phyloP scores from a whole-genome alignment of 2,888 invertebrate genomes.

The Campopleginae sp. region DNA sequence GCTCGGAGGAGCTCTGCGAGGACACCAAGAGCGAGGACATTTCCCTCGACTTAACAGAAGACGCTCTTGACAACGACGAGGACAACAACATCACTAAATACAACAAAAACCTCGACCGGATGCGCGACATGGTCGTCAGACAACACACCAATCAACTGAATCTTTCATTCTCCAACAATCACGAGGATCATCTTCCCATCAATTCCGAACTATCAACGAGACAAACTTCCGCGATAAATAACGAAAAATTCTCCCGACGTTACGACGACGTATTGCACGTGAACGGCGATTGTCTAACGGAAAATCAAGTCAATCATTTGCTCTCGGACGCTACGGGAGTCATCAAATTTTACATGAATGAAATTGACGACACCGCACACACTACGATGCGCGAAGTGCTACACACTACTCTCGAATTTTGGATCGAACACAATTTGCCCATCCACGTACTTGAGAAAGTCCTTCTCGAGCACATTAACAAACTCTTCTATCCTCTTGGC shows the following conservation, averaged over 20 bases:
- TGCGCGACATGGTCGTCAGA: slow-evolving; percentile 44
- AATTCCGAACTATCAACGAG: slow-evolving; percentile 15
- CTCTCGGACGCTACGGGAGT: slow-evolving; percentile 74
- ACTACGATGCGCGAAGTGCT: slow-evolving; percentile 79
- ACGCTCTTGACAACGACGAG: slow-evolving; percentile 71
- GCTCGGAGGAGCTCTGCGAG: slow-evolving; percentile 83
- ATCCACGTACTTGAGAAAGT: slow-evolving; percentile 86
- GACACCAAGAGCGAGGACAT: slow-evolving; percentile 76
- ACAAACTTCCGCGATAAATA: slow-evolving; percentile 5
- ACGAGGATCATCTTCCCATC: neutral
- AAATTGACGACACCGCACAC: slow-evolving; percentile 79
- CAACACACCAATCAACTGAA: slow-evolving; percentile 47
- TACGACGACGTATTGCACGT: slow-evolving; percentile 24
- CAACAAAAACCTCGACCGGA: slow-evolving; percentile 57
- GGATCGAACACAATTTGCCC: slow-evolving; percentile 83
- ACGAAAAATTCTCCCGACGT: slow-evolving; percentile 25
- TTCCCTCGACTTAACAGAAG: slow-evolving; percentile 74
- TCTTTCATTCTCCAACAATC: slow-evolving; percentile 41
- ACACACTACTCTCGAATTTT: slow-evolving; percentile 82
- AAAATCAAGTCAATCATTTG: slow-evolving; percentile 65
- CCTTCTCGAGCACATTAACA: slow-evolving; percentile 86
- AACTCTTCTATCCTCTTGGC: slow-evolving; percentile 82
- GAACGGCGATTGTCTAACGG: slow-evolving; percentile 59
- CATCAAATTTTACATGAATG: slow-evolving; percentile 81
- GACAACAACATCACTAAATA: slow-evolving; percentile 55